Conservation (phyloP, 2,888 invertebrate species). For the Gasteruption jaculator region DNA sequence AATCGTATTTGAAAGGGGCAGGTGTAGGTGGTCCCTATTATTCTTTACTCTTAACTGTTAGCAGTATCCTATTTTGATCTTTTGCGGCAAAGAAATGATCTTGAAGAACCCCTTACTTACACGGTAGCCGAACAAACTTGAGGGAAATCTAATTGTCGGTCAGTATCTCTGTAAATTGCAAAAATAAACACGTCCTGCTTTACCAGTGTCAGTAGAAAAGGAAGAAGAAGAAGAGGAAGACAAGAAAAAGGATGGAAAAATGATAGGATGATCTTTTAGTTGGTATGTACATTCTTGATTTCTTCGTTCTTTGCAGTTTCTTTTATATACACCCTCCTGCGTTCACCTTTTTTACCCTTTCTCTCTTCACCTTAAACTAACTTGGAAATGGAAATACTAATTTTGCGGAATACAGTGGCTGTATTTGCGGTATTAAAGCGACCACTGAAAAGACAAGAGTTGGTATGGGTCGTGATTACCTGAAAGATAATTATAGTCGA, state of each 20-base stretch:
- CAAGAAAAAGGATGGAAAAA: too few species aligned
- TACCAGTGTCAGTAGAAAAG: slow-evolving; percentile 29
- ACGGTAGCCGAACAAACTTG: slow-evolving; percentile 46
- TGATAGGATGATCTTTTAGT: too few species aligned
- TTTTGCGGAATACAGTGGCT: slow-evolving; percentile 52
- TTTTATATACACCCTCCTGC: slow-evolving; percentile 1
- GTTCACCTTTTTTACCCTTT: slow-evolving; percentile 10
- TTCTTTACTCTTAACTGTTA: too few species aligned
- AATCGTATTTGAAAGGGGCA: too few species aligned
- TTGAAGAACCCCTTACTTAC: slow-evolving; percentile 39
- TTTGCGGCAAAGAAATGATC: too few species aligned
- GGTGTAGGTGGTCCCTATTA: slow-evolving; percentile 46
- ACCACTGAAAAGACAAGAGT: slow-evolving; percentile 38
- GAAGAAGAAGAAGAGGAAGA: too few species aligned
- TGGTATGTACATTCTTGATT: too few species aligned
- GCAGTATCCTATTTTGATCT: too few species aligned
- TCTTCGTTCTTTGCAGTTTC: too few species aligned
- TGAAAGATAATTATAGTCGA: slow-evolving; percentile 50
- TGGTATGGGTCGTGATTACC: slow-evolving; percentile 50
- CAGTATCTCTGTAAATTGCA: slow-evolving; percentile 43
- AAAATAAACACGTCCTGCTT: slow-evolving; percentile 46
- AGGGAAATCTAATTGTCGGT: slow-evolving; percentile 50
- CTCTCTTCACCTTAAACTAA: slow-evolving; percentile 31
- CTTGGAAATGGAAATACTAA: slow-evolving; percentile 50
- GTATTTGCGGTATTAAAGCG: slow-evolving; percentile 50